Percentiles rank a stretch among this genome's conserved stretches.
Evolutionary conservation across 2,113 vertebrate genomes (phyloP).

Genomic region (Xiphias gladius): DNA sequence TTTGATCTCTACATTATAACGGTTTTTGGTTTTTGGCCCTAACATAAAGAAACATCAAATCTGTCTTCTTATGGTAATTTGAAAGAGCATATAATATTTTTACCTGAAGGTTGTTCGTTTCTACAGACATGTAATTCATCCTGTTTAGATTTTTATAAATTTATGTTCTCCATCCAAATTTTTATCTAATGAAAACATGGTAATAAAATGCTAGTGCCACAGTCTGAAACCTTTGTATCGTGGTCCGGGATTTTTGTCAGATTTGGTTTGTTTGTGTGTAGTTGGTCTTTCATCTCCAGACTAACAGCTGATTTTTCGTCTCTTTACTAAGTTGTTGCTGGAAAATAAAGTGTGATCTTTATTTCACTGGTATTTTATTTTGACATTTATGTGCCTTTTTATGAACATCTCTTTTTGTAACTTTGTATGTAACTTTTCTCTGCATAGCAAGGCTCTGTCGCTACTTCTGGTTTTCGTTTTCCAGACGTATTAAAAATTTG

Average conservation of each 20-base stretch:
- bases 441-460: not conserved
- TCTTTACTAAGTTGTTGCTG: slow-evolving; percentile 11
- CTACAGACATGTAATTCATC: not conserved
- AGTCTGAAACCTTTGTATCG: slow-evolving; percentile 20
- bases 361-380: not conserved
- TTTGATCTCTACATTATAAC: not conserved
- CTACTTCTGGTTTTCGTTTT: not conserved
- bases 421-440: not conserved
- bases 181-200: not conserved
- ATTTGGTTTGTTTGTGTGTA: not conserved
- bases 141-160: not conserved
- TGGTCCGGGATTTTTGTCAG: not conserved
- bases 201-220: not conserved
- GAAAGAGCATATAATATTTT: not conserved
- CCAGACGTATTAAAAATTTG: too few species aligned
- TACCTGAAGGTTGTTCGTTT: not conserved
- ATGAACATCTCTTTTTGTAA: not conserved
- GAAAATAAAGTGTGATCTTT: not conserved
- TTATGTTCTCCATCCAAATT: too few species aligned
- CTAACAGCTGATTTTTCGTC: slow-evolving; percentile 18
- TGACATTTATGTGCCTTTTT: slow-evolving; percentile 13
- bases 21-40: slow-evolving; percentile 35
- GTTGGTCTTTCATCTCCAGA: slow-evolving; percentile 3
- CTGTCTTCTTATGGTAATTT: not conserved
- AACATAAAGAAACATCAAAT: not conserved